Evolutionary conservation across 2,113 vertebrate species (phyloP), one percentile per base, ranked within the genome.

Genomic region (Paramisgurnus dabryanus): DNA sequence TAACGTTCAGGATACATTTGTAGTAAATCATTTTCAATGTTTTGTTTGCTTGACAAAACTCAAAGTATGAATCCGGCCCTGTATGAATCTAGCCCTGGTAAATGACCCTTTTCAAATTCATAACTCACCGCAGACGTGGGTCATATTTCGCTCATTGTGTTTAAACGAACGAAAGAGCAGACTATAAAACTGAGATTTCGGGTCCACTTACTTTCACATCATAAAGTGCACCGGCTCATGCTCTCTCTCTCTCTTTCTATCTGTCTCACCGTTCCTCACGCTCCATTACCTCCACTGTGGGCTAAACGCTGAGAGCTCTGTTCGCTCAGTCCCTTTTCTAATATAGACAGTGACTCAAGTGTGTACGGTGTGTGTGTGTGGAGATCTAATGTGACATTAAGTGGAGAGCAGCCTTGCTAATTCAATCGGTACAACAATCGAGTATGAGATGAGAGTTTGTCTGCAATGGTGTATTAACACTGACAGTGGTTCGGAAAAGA

Each of bases 401-500:
- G 68, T 70, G 41, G 75, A 86, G 57, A 71, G 67, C 27, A 80
- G 77, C 67, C 41, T 79, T 79, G 67, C 77, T 70, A 61, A 47
- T 68, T 79, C 57, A 47, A 61, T 69, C 67, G 53, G 7, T 70
- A 45, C 40, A 43, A 39, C 73, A 64, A 39, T 63, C 22, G 58
- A 13, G 73, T 64, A 64, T 9, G 60, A 22, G 58, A 58, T 50
- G 22, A 63, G 58, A 34, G 41, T 75, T 49, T 63, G 43, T 18
- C 55, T 74, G 11, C 40, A 18, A 74, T 74, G 40, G 71, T 61
- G 55, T 73, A 43, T 73, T 43, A 72, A 72, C 9, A 40, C 17
- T 60, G n/a, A 74, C 71, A 61, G 22, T 58, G 15, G 8, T 27
- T 71, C 15, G 39, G 49, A 41, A 61, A 74, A 12, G 55, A 74